phyloP scores from a whole-genome alignment of 2,888 invertebrate genomes.

The Mythimna pallens region DNA sequence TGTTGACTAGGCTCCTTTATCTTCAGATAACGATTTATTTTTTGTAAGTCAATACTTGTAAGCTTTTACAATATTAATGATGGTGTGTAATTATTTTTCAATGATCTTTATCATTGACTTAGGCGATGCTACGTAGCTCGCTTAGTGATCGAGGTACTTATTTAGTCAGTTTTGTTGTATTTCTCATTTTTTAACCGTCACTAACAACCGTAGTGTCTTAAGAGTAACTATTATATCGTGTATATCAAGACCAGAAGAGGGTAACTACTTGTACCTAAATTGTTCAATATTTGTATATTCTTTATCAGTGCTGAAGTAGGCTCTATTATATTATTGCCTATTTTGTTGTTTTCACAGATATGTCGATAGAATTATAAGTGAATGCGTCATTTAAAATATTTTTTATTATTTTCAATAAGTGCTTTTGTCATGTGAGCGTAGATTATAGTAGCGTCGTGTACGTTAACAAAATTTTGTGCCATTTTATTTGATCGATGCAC shows the following conservation, averaged over 20 bases:
- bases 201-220: slow-evolving; percentile 56
- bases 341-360: slow-evolving; percentile 39
- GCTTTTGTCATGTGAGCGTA: slow-evolving; percentile 60
- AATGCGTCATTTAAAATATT: slow-evolving; percentile 36
- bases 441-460: slow-evolving; percentile 67
- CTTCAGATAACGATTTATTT: slow-evolving; percentile 72
- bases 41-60: slow-evolving; percentile 75
- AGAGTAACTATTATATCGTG: slow-evolving; percentile 61
- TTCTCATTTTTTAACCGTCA: slow-evolving; percentile 46
- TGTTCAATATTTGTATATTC: slow-evolving; percentile 60
- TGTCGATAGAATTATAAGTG: slow-evolving; percentile 30
- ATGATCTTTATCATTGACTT: slow-evolving; percentile 60
- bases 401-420: slow-evolving; percentile 53
- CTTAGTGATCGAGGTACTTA: slow-evolving; percentile 65
- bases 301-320: slow-evolving; percentile 39
- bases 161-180: slow-evolving; percentile 64
- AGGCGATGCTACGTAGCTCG: slow-evolving; percentile 45
- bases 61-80: slow-evolving; percentile 68
- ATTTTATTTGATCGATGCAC: slow-evolving; percentile 81
- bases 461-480: slow-evolving; percentile 86
- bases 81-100: slow-evolving; percentile 58
- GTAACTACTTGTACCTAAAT: slow-evolving; percentile 68
- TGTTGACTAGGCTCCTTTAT: slow-evolving; percentile 65
- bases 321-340: slow-evolving; percentile 37
- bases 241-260: slow-evolving; percentile 54